Percentiles rank a stretch among this genome's conserved stretches.
phyloP scores from a whole-genome alignment of 2,797 vertebrate species.

The Amazonetta brasiliensis region DNA sequence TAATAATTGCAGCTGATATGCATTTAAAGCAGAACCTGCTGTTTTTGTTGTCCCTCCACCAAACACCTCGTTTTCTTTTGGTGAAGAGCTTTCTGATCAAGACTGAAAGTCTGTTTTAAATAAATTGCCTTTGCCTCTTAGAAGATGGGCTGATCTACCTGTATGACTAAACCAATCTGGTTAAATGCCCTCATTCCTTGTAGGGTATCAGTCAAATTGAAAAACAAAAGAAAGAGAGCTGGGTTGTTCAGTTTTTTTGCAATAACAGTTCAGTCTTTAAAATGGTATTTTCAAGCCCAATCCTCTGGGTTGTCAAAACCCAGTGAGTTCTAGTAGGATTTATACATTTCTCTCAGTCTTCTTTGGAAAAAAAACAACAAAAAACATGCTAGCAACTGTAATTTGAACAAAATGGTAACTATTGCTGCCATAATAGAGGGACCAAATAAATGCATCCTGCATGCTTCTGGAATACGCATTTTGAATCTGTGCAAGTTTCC shows the following conservation, averaged over 20 bases:
- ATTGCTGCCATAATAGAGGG: background rate
- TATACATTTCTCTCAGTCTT: background rate
- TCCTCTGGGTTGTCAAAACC: background rate
- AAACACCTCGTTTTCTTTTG: background rate
- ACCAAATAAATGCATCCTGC: background rate
- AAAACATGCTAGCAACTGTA: background rate
- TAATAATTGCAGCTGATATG: fast-evolving
- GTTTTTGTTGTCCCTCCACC: too few relatives aligned
- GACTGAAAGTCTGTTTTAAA: background rate
- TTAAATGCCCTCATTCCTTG: background rate
- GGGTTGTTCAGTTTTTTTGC: background rate
- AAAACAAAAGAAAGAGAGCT: background rate
- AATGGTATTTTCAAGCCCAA: background rate
- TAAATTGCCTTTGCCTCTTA: background rate
- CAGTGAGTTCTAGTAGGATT: background rate
- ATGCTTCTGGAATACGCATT: background rate
- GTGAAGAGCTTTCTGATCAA: background rate
- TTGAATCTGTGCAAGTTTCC: background rate
- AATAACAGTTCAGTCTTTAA: background rate
- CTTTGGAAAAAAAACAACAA: background rate
- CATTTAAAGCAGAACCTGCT: background rate
- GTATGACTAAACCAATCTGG: background rate
- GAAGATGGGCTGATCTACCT: background rate
- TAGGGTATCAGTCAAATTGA: background rate
- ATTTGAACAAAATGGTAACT: background rate